Conservation (phyloP, 2,113 vertebrate species). For the Rhadina sibilatrix region DNA sequence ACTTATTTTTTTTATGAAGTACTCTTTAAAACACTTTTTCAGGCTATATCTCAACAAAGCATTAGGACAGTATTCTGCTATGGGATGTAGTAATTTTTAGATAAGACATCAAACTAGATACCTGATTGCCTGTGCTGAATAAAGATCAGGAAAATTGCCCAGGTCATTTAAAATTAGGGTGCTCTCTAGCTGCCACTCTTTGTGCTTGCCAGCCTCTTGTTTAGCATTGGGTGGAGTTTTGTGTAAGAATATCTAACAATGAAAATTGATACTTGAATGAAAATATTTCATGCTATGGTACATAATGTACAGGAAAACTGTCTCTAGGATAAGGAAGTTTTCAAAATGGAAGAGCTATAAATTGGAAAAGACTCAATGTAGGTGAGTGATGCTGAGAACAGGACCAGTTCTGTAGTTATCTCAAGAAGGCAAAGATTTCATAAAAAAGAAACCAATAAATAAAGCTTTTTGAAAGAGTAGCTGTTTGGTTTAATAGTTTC, state of each 20-base stretch:
- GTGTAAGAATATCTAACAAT: neutral
- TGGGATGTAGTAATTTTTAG: neutral
- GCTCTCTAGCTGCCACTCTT: neutral
- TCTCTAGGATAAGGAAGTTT: neutral
- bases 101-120: neutral
- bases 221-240: neutral
- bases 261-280: neutral
- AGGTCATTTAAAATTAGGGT: neutral
- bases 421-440: neutral
- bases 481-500: neutral
- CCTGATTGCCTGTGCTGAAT: neutral
- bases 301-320: neutral
- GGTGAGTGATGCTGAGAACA: neutral
- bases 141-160: neutral
- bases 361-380: neutral
- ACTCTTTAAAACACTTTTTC: neutral
- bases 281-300: neutral
- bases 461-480: neutral
- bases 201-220: rapidly evolving
- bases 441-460: neutral
- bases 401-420: neutral
- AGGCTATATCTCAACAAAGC: neutral
- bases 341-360: neutral
- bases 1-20: neutral
- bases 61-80: neutral